Base-by-base conservation (phyloP, 2,113 vertebrate species). In the Dunckerocampus dactyliophorus region DNA sequence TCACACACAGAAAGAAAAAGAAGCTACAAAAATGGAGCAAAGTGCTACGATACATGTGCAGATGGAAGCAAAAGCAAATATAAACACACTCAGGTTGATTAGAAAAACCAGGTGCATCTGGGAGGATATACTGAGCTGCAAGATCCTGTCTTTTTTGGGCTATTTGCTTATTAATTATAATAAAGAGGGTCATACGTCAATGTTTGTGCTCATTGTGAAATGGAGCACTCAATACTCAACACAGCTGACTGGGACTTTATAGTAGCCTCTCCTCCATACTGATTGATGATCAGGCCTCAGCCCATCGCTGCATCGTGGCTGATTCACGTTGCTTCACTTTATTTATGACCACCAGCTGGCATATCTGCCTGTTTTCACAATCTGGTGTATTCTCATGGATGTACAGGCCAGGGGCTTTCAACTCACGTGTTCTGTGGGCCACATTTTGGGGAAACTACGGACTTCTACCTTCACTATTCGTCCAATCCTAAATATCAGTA, bases 301-400 rank as follows among this genome's bases (percentile, higher is more conserved):
- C 59, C 21, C n/a, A 6, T 60, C 47, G 63, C 50, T 57, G 63
- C 69, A 15, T 48, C 59, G 67, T 45, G 15, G 69, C 61, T 62
- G 66, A 74, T 54, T 17, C 72, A 59, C 21, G 47, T 39, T 56
- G 39, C 62, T 43, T 42, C 51, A 59, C 67, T 57, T 45, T 75
- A 62, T 77, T 69, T 71, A 70, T 46, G 47, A 65, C 49, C 2
- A 52, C 59, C 68, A 70, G 64, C 57, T 76, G 57, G n/a, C 69
- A 10, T 49, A 56, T 43, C 62, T 70, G 57, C 71, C 50, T 20
- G 1, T 15, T 15, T 17, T 31, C 24, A 34, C 24, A 11, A 53
- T 3, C 2, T 9, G 21, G 22, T 0, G 11, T 22, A 22, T 24
- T 50, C 24, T 28, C 24, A 28, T 28, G 2, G 2, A 28, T 28